Base-by-base conservation (phyloP, 2,888 invertebrate species). In the Nemapogon koenigi region DNA sequence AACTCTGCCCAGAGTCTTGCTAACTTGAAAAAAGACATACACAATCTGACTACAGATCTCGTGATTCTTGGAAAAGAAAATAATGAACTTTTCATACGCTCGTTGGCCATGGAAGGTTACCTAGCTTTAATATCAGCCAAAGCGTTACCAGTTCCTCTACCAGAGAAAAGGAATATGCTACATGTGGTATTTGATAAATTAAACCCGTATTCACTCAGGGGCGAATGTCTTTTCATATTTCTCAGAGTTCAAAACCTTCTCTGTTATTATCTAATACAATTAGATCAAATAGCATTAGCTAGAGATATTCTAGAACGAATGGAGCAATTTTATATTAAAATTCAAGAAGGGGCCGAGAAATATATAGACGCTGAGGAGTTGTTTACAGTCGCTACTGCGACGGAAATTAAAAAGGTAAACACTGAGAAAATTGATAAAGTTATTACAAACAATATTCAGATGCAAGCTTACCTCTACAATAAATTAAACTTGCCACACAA, bases 371-470 rank as follows among this genome's bases (percentile, higher is more conserved):
- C 82, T 2, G 84, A 84, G 52, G 82, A 84, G 46, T 53, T 85
- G 25, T 84, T 84, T 51, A 59, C 62, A 2, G 42, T 59, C 2
- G 66, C 69, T 41, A 43, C 57, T 4, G 42, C 70, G 8, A 26
- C 42, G 2, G 61, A 62, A 3, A 59, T 72, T 26, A 66, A 63
- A 36, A 56, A 62, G 25, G 62, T 75, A 4, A 66, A 65, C 43
- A 71, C 70, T 2, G 67, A 67, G 35, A 83, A 83, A 55, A 66
- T 85, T 14, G 82, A 83, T 46, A 81, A 81, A 49, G 59, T 85
- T 2, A 71, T 82, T 22, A 81, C 83, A 1, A 85, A 83, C 49
- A 85, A 85, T 49, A 63, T 84, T 37, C 84, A 84, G 49, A 84
- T 85, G 83, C 68, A 84, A 49, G 81, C 81, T 3, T 84, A 82